Evolutionary conservation across 1,140 invertebrate species (phyloP), one percentile per base, ranked within the genome.

Genomic region (Drosophila micromelanica): DNA sequence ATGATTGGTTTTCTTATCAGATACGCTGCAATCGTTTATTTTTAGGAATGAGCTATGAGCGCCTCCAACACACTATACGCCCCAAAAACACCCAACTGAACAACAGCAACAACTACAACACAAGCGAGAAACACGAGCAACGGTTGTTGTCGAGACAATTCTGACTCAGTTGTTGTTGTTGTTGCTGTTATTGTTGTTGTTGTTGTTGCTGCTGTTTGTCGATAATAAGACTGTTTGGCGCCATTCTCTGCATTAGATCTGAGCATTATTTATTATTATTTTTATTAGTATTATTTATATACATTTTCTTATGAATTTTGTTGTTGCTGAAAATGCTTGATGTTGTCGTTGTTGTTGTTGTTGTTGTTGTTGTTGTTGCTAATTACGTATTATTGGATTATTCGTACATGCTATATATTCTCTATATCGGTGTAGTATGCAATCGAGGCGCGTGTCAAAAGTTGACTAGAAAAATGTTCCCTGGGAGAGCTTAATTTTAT

Each of bases 221-320:
- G 84, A 82, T 89, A 80, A 89, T 84, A 84, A 79, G 84, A 89
- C 84, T 64, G 79, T 89, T 89, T 89, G 84, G 85, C 84, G 84
- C 84, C 84, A 80, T 74, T 71, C 69, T 46, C 40, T 17, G 35
- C 45, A 23, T 35, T 30, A 23, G 52, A 52, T 27, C 23, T 27
- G 23, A 27, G 23, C 23, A 3, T 2, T 57, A 45, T 30, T 51
- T 51, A 15, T 32, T n/a, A 35, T n/a, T n/a, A 35, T 32, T 32
- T 51, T 51, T 20, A 56, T 55, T 62, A 55, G 30, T 62, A 13
- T 17, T 38, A 46, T 70, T 40, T 17, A 63, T 68, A 23, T 42
- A 46, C 5, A 40, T 51, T 13, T 61, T 15, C 13, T 45, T 37
- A n/a, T 51, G 45, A 46, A 6, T 57, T n/a, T n/a, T n/a, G n/a